A percentile compares a stretch with the other conserved stretches of the same genome.
These are phyloP conservation scores for Tonatia bakeri DNA, from an alignment of 2,113 vertebrate species.

Conservation along the genomic window DNA sequence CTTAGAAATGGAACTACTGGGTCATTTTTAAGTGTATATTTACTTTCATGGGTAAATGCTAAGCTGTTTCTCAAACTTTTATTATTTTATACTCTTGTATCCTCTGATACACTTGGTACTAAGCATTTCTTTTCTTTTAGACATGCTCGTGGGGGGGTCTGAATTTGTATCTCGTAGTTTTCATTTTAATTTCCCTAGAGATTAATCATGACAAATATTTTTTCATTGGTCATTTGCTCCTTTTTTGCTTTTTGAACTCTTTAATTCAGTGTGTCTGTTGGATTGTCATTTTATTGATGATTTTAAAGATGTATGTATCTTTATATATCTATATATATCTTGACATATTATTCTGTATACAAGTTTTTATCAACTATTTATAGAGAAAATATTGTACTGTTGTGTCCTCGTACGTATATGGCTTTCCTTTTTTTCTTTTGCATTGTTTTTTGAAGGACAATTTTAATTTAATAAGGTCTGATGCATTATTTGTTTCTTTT, in stretches of 20 bases:
- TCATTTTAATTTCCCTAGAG: background rate
- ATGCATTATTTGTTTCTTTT: background rate
- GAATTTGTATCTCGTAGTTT: background rate
- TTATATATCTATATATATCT: background rate
- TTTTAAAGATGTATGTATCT: background rate
- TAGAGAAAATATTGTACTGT: background rate
- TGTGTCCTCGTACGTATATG: background rate
- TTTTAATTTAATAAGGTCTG: background rate
- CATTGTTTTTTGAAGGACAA: background rate
- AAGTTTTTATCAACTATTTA: background rate
- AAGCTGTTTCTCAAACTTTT: background rate
- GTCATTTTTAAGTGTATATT: background rate
- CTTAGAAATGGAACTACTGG: background rate
- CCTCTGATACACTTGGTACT: background rate
- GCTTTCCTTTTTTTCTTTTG: background rate
- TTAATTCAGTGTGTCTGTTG: background rate
- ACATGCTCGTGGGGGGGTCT: background rate
- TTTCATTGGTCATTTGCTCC: background rate
- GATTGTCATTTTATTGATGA: background rate
- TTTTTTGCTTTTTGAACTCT: background rate
- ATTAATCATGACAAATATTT: background rate
- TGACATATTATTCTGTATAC: background rate
- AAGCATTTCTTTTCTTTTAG: background rate
- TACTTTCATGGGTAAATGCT: background rate
- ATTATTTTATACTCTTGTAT: background rate